phyloP scores from a whole-genome alignment of 2,113 vertebrate species.

The Pardalotus punctatus region DNA sequence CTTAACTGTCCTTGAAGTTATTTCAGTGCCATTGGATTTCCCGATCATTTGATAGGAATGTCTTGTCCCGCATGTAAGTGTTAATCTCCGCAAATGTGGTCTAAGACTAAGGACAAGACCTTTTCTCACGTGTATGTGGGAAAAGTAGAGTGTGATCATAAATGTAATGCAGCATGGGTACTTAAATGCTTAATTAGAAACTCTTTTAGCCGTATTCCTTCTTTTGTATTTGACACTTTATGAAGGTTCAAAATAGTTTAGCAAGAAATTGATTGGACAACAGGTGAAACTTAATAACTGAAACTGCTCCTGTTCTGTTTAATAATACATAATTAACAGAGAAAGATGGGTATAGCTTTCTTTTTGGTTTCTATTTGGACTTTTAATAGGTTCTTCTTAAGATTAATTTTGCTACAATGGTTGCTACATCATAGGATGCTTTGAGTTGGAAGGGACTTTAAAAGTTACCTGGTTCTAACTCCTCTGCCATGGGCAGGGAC shows the following conservation, averaged over 20 bases:
- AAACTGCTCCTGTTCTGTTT: neutral
- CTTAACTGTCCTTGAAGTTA: neutral
- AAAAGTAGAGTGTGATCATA: neutral
- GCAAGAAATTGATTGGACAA: neutral
- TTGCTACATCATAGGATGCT: neutral
- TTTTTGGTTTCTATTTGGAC: neutral
- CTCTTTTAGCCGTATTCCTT: neutral
- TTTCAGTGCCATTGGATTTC: neutral
- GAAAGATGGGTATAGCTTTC: neutral
- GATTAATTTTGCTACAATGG: neutral
- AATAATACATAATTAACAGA: neutral
- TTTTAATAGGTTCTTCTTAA: neutral
- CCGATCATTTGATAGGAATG: neutral
- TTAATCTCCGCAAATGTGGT: rapidly evolving
- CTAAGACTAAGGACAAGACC: neutral
- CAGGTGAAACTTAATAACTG: neutral
- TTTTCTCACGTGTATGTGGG: neutral
- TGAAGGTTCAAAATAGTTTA: neutral
- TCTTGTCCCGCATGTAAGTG: neutral
- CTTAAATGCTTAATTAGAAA: neutral
- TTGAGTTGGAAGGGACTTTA: neutral
- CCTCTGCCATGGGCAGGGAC: neutral
- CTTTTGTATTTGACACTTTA: neutral
- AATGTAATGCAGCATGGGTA: neutral
- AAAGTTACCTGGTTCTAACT: too few species aligned